These are phyloP conservation scores for Ophonus ardosiacus DNA, from an alignment of 2,888 invertebrate genomes.

Conservation along the genomic window DNA sequence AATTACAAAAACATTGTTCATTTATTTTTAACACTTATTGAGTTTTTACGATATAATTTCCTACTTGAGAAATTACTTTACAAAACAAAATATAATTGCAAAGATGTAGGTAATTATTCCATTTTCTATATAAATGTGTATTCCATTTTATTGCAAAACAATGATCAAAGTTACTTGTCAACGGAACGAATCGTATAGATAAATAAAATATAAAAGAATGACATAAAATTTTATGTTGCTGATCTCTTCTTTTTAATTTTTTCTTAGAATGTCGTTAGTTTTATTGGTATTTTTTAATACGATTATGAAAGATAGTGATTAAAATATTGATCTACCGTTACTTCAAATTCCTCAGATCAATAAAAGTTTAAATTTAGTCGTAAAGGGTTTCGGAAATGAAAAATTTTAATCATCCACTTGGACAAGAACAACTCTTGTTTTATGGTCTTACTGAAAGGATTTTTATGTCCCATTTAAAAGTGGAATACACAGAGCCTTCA, in stretches of 20 bases:
- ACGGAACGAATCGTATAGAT: not conserved
- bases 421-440: not conserved
- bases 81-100: not conserved
- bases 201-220: not conserved
- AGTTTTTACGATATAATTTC: not conserved
- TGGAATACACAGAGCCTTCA: slow-evolving; percentile 22
- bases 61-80: too few species aligned
- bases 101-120: not conserved
- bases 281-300: slow-evolving; percentile 27
- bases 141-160: not conserved
- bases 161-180: not conserved
- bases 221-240: slow-evolving; percentile 1
- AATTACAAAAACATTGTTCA: not conserved
- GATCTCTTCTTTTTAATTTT: not conserved
- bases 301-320: slow-evolving; percentile 39
- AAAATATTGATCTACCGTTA: slow-evolving; percentile 26
- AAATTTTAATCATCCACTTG: slow-evolving; percentile 33
- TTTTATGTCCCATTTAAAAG: slow-evolving; percentile 47
- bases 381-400: slow-evolving; percentile 23
- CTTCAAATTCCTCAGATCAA: not conserved
- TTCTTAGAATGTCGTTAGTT: slow-evolving; percentile 30
- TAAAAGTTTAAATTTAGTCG: slow-evolving; percentile 19
- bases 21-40: not conserved
- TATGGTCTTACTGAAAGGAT: slow-evolving; percentile 29
- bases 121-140: not conserved